A percentile compares a stretch with the other conserved stretches of the same genome.
These are phyloP conservation scores for Hippocampus abdominalis DNA, from an alignment of 2,113 vertebrate species.

Conservation along the genomic window DNA sequence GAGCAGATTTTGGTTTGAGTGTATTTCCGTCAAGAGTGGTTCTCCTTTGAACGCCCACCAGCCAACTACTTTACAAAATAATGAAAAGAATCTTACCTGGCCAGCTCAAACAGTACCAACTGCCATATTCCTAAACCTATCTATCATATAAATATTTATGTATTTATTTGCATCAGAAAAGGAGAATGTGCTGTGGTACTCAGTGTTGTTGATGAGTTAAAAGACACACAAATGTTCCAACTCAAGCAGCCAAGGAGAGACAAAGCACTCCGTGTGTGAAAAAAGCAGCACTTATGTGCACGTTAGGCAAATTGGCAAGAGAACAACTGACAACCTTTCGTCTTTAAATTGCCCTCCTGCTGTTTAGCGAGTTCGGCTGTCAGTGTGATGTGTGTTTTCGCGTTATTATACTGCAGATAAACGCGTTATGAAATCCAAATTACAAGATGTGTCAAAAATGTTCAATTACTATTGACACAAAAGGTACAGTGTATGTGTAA, in stretches of 20 bases:
- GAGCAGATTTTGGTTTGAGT: conserved; percentile 12
- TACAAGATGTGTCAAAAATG: background rate
- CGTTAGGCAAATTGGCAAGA: conserved; percentile 32
- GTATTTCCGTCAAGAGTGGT: conserved; percentile 32
- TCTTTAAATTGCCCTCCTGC: conserved; percentile 20
- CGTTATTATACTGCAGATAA: conserved; percentile 23
- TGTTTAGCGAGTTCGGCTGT: conserved; percentile 24
- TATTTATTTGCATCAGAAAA: background rate
- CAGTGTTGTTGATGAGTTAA: background rate
- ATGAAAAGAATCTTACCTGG: conserved; percentile 18
- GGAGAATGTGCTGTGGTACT: background rate
- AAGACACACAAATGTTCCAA: background rate
- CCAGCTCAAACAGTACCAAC: conserved; percentile 13
- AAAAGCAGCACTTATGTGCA: conserved; percentile 29
- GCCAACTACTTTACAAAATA: conserved; percentile 52
- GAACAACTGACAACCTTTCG: conserved; percentile 16
- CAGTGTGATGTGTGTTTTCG: conserved; percentile 13
- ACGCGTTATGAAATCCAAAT: conserved; percentile 8
- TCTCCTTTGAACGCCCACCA: conserved; percentile 34
- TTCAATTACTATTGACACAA: background rate
- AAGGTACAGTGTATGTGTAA: background rate
- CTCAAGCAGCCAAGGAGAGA: background rate
- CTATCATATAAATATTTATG: background rate
- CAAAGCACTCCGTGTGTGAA: background rate
- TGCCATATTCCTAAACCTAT: background rate